Base-by-base conservation (phyloP, 1,140 invertebrate genomes). In the Cotesia chilonis region DNA sequence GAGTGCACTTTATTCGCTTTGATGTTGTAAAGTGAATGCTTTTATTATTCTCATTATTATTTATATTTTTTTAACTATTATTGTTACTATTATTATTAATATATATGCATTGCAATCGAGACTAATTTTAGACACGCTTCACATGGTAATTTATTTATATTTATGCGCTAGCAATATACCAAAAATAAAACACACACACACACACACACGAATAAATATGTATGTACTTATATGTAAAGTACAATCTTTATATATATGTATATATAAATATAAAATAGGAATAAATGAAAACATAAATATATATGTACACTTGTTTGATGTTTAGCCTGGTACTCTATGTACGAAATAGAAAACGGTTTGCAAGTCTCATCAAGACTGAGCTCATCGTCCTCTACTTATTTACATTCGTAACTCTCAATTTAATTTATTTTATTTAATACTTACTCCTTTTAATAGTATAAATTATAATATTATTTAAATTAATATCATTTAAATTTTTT, bases 11-110 rank as follows among this genome's bases (percentile, higher is more conserved):
- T 51, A 47, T 17, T 41, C 70, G 70, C 70, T 66, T 71, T 66
- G 70, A 63, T 71, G 70, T 71, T 71, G 70, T 71, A 37, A 65
- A 38, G 36, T 65, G 70, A 71, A 71, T 71, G 70, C 61, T 57
- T 52, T 71, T 70, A 7, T 66, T 37, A 52, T 70, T 47, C n/a
- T 14, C 64, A n/a, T 60, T 60, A 60, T 35, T 60, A 20, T 14
- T 55, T 12, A 12, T 41, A 41, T 47, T 47, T 9, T 14, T 41
- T 41, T 28, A 28, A 41, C 9, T 41, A 41, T 41, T 41, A 41
- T 41, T 41, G 9, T 41, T 41, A 28, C 28, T 41, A 41, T 41
- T 41, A 41, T 47, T 47, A 47, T 47, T 47, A 47, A 47, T 47
- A 9, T 47, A 47, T 47, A n/a, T 64, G 61, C 61, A 64, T 64